Evolutionary conservation across 2,113 vertebrate species (phyloP), one percentile per base, ranked within the genome.

Genomic region (Caretta caretta): DNA sequence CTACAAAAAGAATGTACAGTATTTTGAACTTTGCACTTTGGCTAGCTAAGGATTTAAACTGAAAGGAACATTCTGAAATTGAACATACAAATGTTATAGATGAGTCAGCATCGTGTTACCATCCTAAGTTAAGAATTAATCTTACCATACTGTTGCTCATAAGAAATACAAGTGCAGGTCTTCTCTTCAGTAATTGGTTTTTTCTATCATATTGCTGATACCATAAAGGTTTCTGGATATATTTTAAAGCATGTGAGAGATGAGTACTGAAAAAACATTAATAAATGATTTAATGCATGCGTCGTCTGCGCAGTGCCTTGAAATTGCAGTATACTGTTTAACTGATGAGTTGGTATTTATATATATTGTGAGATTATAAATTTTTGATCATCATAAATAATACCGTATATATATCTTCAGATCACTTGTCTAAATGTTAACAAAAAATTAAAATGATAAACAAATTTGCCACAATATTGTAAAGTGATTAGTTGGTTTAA

Each of bases 331-430:
- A 12, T 49, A 24, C 22, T 9, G 8, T 46, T 5, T 9, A 4
- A 25, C 35, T 4, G 1, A 53, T 38, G 0, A 11, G 0, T 4
- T 29, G 5, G 8, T 5, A n/a, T 4, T 11, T 1, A 46, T 1
- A 62, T 4, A 48, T 38, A n/a, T 69, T n/a, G n/a, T 19, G 6
- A 8, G 50, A 46, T 19, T 51, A 13, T 75, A 31, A 17, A 1
- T n/a, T 3, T 8, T 46, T 38, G 2, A 11, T 14, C 8, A 6
- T 62, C 11, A 29, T 49, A 1, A 46, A 4, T n/a, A n/a, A 62
- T n/a, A 24, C 20, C 1, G 6, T 8, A 62, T 17, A 5, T 12
- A 20, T 35, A 6, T 1, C 10, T 38, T 27, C 5, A 8, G 25
- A 6, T 50, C 9, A 69, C 65, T 17, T 29, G 35, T n/a, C 65